Percentiles rank a stretch among this genome's conserved stretches.
These are phyloP conservation scores for Trachythela sp. DNA, from an alignment of 64 coral and sea anemone species.

Conservation along the genomic window DNA sequence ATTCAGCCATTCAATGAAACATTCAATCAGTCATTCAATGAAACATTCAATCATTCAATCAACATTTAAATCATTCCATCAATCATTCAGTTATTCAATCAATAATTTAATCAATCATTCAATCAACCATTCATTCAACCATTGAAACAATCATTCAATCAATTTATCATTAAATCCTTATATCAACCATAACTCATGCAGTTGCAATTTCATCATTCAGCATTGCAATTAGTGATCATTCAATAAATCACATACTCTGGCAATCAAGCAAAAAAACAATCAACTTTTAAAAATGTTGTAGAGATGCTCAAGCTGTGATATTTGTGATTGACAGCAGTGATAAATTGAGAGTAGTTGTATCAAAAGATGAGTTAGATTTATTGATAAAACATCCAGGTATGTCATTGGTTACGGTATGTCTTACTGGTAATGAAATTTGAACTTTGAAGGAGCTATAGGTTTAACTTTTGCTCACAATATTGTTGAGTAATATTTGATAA, in stretches of 20 bases:
- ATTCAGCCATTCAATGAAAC: too few species aligned
- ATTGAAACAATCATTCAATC: too few species aligned
- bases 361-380: slow-evolving; percentile 92
- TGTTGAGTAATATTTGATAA: background rate
- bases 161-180: too few species aligned
- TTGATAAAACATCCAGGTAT: slow-evolving; percentile 70
- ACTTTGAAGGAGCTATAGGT: background rate
- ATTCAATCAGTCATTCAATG: too few species aligned
- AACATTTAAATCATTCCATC: too few species aligned
- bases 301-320: slow-evolving; percentile 95
- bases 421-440: background rate
- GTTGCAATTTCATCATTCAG: too few species aligned
- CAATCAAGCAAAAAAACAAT: background rate
- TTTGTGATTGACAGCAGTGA: slow-evolving; percentile 96
- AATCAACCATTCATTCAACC: too few species aligned
- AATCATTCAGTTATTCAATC: background rate
- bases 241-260: background rate
- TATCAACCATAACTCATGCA: too few species aligned
- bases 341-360: slow-evolving; percentile 75
- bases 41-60: background rate
- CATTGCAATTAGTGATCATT: too few species aligned
- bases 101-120: too few species aligned
- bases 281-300: background rate
- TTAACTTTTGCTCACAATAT: background rate
- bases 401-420: too few species aligned